phyloP scores from a whole-genome alignment of 2,797 vertebrate genomes.

The Chiroxiphia lanceolata region DNA sequence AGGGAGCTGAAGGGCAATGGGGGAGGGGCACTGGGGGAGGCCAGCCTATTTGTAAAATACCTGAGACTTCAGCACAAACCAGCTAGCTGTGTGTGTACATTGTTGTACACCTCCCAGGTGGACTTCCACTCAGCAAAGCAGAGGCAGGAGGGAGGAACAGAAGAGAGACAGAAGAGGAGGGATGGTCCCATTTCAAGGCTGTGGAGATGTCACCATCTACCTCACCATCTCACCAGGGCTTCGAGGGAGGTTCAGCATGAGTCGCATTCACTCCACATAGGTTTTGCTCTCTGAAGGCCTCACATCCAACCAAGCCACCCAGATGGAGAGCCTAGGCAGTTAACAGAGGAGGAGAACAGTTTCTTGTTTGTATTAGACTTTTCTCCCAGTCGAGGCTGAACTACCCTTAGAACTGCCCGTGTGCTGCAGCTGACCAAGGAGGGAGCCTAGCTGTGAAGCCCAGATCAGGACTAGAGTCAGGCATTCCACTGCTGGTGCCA shows the following conservation, averaged over 20 bases:
- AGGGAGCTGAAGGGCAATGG: neutral
- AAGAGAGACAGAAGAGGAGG: neutral
- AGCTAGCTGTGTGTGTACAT: neutral
- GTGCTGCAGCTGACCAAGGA: neutral
- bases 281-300: neutral
- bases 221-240: neutral
- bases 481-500: neutral
- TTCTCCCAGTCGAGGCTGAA: neutral
- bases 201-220: neutral
- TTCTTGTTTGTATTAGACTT: neutral
- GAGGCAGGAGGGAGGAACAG: neutral
- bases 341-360: neutral
- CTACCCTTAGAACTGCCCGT: neutral
- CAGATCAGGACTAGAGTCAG: neutral
- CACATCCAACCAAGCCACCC: neutral
- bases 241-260: rapidly evolving
- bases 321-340: neutral
- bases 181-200: neutral
- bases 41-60: neutral
- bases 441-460: neutral
- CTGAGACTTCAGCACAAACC: neutral
- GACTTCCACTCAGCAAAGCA: neutral
- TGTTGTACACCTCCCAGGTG: neutral
- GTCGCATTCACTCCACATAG: neutral
- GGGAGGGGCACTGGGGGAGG: rapidly evolving